Percentiles rank a stretch among this genome's conserved stretches.
Evolutionary conservation across 2,888 invertebrate genomes (phyloP).

Genomic region (Iselma pallidipennis): DNA sequence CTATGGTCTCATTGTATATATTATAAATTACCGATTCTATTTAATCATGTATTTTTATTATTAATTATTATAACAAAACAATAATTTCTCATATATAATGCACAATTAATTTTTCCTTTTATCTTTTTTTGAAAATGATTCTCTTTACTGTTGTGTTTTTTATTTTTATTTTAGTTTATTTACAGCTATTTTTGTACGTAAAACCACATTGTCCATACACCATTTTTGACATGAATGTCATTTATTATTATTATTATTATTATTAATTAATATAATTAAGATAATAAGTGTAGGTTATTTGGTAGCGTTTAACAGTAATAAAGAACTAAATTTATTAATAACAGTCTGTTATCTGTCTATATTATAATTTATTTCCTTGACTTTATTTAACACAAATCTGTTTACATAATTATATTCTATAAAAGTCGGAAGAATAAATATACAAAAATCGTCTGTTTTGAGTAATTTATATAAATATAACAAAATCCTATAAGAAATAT

Average conservation of each 20-base stretch:
- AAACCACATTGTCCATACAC: slow-evolving; percentile 39
- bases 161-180: neutral
- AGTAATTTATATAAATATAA: neutral
- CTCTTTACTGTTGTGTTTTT: no score
- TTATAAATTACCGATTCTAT: slow-evolving; percentile 35
- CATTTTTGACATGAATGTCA: slow-evolving; percentile 34
- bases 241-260: slow-evolving; percentile 47
- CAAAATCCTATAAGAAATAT: no score
- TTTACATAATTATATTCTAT: neutral
- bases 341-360: slow-evolving; percentile 4
- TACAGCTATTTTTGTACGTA: slow-evolving; percentile 25
- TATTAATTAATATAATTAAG: slow-evolving; percentile 32
- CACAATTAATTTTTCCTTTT: no score
- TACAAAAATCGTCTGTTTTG: neutral
- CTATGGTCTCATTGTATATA: slow-evolving; percentile 25
- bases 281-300: slow-evolving; percentile 48
- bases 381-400: slow-evolving; percentile 1
- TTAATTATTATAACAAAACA: slow-evolving; percentile 23
- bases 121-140: neutral
- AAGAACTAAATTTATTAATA: slow-evolving; percentile 38
- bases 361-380: neutral
- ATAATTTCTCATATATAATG: neutral
- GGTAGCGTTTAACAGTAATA: slow-evolving; percentile 46
- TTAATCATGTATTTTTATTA: slow-evolving; percentile 37
- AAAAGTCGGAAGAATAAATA: neutral